These are phyloP conservation scores for Ctenopoma multispine DNA, from an alignment of 2,797 vertebrate genomes.

Conservation along the genomic window DNA sequence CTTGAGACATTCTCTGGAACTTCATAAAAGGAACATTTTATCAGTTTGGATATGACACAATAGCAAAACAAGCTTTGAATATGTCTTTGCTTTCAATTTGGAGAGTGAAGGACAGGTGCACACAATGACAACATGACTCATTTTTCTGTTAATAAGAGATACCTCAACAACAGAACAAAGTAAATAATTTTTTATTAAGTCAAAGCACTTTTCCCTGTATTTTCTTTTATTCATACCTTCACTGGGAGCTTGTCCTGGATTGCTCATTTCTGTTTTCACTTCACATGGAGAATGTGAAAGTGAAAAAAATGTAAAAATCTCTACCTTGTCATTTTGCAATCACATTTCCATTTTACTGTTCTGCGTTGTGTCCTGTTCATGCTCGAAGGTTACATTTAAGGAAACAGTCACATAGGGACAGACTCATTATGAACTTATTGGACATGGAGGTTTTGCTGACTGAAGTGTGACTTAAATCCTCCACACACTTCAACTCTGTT, in stretches of 20 bases:
- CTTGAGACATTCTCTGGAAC: constrained; percentile 29
- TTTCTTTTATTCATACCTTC: neutral
- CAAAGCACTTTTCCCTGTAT: neutral
- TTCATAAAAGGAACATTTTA: constrained; percentile 18
- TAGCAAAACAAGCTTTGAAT: constrained; percentile 3
- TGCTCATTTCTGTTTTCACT: neutral
- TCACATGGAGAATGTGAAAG: neutral
- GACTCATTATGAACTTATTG: constrained; percentile 47
- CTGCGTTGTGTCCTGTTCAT: constrained; percentile 5
- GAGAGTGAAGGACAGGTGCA: neutral
- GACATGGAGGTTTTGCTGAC: constrained; percentile 47
- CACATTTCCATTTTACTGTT: constrained; percentile 15
- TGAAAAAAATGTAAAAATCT: neutral
- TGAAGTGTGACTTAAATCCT: constrained; percentile 58
- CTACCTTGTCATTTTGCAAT: constrained; percentile 4
- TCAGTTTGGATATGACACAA: constrained; percentile 18
- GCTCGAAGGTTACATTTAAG: constrained; percentile 42
- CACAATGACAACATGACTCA: constrained; percentile 2
- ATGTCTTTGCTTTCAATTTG: constrained; percentile 4
- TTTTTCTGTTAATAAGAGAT: neutral
- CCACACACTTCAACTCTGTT: constrained; percentile 9
- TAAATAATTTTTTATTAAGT: constrained; percentile 6
- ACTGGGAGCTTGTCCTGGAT: neutral
- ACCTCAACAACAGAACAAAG: constrained; percentile 1
- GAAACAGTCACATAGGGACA: constrained; percentile 22